Evolutionary conservation across 2,113 vertebrate genomes (phyloP), one percentile per base, ranked within the genome.

Genomic region (Plecturocebus donacophilus): DNA sequence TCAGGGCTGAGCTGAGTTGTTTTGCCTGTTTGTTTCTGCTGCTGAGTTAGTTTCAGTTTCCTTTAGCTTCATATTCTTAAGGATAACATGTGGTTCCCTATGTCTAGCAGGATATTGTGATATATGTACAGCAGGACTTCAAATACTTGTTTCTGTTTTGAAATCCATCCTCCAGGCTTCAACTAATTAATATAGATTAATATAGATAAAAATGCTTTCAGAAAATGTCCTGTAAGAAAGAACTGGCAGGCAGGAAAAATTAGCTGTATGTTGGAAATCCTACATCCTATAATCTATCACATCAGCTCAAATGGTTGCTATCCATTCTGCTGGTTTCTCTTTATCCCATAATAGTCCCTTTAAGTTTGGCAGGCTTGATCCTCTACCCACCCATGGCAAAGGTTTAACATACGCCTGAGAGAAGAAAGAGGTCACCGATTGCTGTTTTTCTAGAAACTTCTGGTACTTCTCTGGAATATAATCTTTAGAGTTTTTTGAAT

Each of bases 361-460:
- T 71, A n/a, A 1, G 0, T 40, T 35, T 80, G 30, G 30, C 3
- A 64, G 19, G 6, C 11, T 75, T 80, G 23, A 30, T 21, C 25
- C 25, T 47, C n/a, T 58, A 23, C 23, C 17, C 10, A 56, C 10
- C 4, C 27, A 35, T 5, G 32, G 35, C 7, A 11, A 56, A 93
- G 47, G 77, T 20, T 82, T 19, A 82, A 8, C 9, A 45, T 45
- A 40, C 54, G 3, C 27, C 27, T 8, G 4, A 56, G 56, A n/a
- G n/a, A 52, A 45, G 6, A 64, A 25, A 82, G 35, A 1, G 86
- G 0, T 1, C 16, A 40, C 9, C 52, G 12, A 0, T 11, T 8
- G 40, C 12, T 42, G 16, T 19, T 32, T 56, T 73, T 70, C 64
- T 73, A 25, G 47, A 91, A 94, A 30, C 70, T n/a, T 73, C 49